Evolutionary conservation across 2,113 vertebrate species (phyloP).

Genomic region (Sapayoa aenigma): DNA sequence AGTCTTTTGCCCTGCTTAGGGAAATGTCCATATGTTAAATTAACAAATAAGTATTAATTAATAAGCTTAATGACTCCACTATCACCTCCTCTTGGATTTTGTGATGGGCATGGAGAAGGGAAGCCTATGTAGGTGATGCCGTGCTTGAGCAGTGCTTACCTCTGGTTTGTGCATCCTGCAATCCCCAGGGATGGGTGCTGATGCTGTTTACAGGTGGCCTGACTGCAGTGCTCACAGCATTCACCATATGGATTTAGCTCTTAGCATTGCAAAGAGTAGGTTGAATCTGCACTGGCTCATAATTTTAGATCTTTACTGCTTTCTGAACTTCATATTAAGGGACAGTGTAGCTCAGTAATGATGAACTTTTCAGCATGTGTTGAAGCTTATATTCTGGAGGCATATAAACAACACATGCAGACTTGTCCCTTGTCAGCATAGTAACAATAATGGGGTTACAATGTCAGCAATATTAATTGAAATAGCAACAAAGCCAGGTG

Average conservation of each 20-base stretch:
- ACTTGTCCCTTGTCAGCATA: neutral
- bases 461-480: neutral
- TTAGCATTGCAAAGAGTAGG: neutral
- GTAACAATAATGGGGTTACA: neutral
- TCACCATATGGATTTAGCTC: neutral
- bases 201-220: neutral
- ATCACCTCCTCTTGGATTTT: neutral
- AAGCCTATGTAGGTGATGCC: rapidly evolving
- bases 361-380: neutral
- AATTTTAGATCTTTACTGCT: neutral
- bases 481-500: neutral
- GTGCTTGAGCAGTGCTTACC: neutral
- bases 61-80: neutral
- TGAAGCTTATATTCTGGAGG: neutral
- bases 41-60: neutral
- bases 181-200: neutral
- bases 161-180: neutral
- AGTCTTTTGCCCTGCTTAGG: neutral
- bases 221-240: neutral
- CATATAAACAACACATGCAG: neutral
- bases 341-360: neutral
- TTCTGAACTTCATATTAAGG: neutral
- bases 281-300: neutral
- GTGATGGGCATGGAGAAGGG: neutral
- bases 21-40: neutral